These are phyloP conservation scores for Macquaria ambigua DNA, from an alignment of 2,113 vertebrate species.

Conservation along the genomic window DNA sequence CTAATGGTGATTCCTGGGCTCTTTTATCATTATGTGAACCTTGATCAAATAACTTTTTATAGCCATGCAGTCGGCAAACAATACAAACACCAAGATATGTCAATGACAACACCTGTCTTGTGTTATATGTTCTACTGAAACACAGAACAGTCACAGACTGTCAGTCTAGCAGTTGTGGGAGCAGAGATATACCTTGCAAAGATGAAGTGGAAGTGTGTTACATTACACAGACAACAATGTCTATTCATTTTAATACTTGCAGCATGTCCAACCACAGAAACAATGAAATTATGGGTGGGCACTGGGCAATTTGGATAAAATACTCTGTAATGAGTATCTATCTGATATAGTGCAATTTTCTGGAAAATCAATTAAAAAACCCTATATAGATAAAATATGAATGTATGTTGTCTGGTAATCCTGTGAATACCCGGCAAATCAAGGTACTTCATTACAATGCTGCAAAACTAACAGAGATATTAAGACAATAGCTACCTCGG, in stretches of 20 bases:
- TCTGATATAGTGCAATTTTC: not conserved
- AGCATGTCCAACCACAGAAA: not conserved
- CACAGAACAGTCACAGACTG: not conserved
- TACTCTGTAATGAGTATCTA: not conserved
- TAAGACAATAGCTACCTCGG: not conserved
- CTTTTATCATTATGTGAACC: not conserved
- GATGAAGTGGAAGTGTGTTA: not conserved
- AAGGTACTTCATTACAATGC: not conserved
- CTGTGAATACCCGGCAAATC: not conserved
- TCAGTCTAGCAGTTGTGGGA: not conserved
- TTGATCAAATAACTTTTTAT: constrained; percentile 8
- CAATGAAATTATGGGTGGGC: not conserved
- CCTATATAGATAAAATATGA: not conserved
- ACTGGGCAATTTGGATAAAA: not conserved
- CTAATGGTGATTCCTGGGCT: not conserved
- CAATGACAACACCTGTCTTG: too few species aligned
- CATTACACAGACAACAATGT: not conserved
- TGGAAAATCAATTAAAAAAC: not conserved
- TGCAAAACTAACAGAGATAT: not conserved
- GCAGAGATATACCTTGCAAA: not conserved
- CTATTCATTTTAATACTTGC: not conserved
- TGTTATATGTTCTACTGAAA: not conserved
- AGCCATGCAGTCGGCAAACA: not conserved
- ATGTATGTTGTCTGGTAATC: not conserved
- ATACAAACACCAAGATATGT: not conserved